phyloP scores from a whole-genome alignment of 2,113 vertebrate genomes.

The Pipra filicauda region DNA sequence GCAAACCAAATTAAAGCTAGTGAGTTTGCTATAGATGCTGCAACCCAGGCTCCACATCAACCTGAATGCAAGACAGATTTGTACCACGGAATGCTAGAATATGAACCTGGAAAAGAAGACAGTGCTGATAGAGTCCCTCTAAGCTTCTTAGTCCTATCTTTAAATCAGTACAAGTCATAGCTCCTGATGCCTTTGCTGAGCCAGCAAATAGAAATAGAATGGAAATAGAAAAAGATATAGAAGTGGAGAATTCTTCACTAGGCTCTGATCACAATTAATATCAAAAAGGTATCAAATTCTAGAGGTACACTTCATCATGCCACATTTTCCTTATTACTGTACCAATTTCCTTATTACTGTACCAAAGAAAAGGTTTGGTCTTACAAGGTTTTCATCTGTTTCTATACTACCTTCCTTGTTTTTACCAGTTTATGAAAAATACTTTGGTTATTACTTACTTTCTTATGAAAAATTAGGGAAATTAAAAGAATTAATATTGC shows the following conservation, averaged over 20 bases:
- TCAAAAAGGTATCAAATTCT: not conserved
- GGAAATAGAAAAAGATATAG: not conserved
- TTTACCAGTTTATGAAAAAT: not conserved
- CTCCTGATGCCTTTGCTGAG: not conserved
- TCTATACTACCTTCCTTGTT: not conserved
- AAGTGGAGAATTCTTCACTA: not conserved
- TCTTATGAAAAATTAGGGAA: not conserved
- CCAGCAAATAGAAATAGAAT: no score
- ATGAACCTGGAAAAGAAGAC: not conserved
- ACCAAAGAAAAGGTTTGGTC: not conserved
- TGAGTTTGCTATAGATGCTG: not conserved
- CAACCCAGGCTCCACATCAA: not conserved
- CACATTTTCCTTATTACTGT: not conserved
- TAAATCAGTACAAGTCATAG: not conserved
- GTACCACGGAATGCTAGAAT: not conserved
- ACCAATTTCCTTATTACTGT: not conserved
- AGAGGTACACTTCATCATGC: not conserved
- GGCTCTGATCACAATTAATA: not conserved
- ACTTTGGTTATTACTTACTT: not conserved
- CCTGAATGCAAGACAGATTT: not conserved
- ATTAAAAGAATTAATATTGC: not conserved
- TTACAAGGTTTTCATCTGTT: not conserved
- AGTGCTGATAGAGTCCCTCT: not conserved
- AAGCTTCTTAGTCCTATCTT: not conserved
- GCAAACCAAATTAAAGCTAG: not conserved